Evolutionary conservation across 1,140 invertebrate genomes (phyloP), one percentile per base, ranked within the genome.

Genomic region (Nautilus pompilius): DNA sequence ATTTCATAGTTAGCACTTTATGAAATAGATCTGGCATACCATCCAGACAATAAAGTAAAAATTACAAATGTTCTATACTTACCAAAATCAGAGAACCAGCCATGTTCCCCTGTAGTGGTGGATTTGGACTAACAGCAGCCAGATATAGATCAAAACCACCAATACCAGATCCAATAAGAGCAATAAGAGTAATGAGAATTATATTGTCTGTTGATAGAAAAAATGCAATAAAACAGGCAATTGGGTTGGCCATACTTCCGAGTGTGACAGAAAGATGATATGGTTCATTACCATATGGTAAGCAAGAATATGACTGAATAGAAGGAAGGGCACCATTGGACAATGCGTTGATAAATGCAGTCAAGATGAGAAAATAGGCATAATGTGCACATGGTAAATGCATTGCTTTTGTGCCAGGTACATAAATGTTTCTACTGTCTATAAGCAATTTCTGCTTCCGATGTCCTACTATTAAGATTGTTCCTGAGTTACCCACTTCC

Each of bases 251-350:
- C 82, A 95, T 91, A 13, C 88, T 88, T n/a, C 89, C 87, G 29
- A 96, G 80, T 3, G 90, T 90, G 17, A 91, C 89, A 6, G 91
- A 87, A 70, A 94, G 84, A 80, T 95, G 93, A 83, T 94, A 96
- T 0, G 90, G 88, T 10, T 67, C 53, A 3, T 88, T 88, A 2
- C 93, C 93, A 77, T 96, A 97, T 0, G 93, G 93, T 58, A 93
- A 83, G 80, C 90, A 91, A 1, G 93, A 92, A 78, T 90, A 97
- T 0, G 92, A 90, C 78, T 95, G 91, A 54, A 95, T 88, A 58
- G 91, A 90, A 3, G 91, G 90, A 60, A 96, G 84, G 51, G 91
- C 87, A 51, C 91, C 92, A 75, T 95, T 80, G 17, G 62, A 69
- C 3, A 82, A 32, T 24, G 68, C 73, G 56, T 79, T 80, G 3